A percentile compares a stretch with the other conserved stretches of the same genome.
Conservation (phyloP, 2,888 invertebrate species). For the Polietes domitor region DNA sequence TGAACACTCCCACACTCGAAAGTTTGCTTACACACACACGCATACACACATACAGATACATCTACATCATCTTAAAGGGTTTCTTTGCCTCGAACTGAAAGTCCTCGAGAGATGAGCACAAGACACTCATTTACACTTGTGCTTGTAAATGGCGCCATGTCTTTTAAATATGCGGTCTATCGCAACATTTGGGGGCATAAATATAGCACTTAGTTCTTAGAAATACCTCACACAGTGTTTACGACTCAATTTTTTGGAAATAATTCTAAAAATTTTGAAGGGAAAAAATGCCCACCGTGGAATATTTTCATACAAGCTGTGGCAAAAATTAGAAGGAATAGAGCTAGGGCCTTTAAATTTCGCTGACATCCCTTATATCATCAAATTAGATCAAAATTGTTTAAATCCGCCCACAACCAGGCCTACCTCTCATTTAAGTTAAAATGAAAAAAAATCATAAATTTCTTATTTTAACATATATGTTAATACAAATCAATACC, state of each 20-base stretch:
- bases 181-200: not conserved
- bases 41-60: not conserved
- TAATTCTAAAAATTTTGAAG: no score
- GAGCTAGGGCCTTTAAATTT: no score
- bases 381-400: no score
- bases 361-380: no score
- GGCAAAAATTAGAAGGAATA: no score
- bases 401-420: no score
- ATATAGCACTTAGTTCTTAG: not conserved
- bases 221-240: not conserved
- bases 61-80: not conserved
- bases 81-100: not conserved
- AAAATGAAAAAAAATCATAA: no score
- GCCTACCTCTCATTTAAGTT: no score
- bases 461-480: no score
- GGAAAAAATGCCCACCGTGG: no score
- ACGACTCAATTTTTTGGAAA: not conserved
- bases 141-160: not conserved
- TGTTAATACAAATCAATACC: no score
- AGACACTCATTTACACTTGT: not conserved
- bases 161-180: not conserved
- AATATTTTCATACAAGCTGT: no score
- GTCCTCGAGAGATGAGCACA: not conserved
- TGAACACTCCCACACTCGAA: not conserved
- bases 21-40: not conserved